Conservation (phyloP, 2,113 vertebrate genomes). For the Halcyon malimbica region DNA sequence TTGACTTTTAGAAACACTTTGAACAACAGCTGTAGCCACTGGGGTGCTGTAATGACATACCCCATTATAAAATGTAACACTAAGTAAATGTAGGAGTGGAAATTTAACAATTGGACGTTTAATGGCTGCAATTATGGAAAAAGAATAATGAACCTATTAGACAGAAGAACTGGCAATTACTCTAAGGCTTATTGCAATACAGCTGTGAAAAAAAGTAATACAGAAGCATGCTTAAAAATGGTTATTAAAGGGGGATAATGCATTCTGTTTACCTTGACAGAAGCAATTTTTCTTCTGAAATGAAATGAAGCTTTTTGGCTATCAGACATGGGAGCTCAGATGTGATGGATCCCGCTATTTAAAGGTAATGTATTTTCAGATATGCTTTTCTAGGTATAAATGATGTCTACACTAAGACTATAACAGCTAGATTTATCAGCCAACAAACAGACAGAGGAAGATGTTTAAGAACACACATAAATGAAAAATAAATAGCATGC, state of each 20-base stretch:
- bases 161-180: conserved; percentile 83
- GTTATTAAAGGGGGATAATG: conserved; percentile 83
- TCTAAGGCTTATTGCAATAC: conserved; percentile 83
- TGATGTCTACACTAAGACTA: conserved; percentile 69
- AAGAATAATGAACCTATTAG: conserved; percentile 90
- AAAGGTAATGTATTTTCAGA: conserved; percentile 79
- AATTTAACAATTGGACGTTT: conserved; percentile 85
- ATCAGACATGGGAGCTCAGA: conserved; percentile 76
- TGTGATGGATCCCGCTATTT: conserved; percentile 76
- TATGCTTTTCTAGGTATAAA: conserved; percentile 72
- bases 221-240: conserved; percentile 80
- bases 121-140: conserved; percentile 87
- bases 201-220: conserved; percentile 82
- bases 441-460: conserved; percentile 56
- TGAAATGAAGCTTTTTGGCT: conserved; percentile 76
- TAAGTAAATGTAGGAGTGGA: conserved; percentile 81
- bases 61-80: conserved; percentile 81
- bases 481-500: conserved; percentile 65
- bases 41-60: conserved; percentile 79
- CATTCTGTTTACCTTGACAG: conserved; percentile 83
- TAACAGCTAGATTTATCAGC: conserved; percentile 56
- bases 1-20: conserved; percentile 76
- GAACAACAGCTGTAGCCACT: conserved; percentile 77
- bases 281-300: conserved; percentile 78
- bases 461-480: conserved; percentile 66